Conservation (phyloP, 2,888 invertebrate species). For the Pheosia gnoma region DNA sequence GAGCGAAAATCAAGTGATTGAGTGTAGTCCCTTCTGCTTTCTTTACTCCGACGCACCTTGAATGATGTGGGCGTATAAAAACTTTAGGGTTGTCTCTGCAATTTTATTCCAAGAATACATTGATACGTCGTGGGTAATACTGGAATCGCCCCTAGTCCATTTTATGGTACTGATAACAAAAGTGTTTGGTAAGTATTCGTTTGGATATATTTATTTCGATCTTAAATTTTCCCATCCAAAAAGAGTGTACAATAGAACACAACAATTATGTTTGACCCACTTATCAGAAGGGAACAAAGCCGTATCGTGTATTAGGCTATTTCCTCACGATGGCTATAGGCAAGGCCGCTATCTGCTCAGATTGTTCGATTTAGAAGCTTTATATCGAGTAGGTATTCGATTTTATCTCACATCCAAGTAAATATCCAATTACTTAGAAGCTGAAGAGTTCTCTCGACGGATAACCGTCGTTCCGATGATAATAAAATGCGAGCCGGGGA, state of each 20-base stretch:
- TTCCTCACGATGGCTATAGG: slow-evolving; percentile 34
- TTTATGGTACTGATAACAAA: too few species aligned
- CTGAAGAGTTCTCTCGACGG: slow-evolving; percentile 46
- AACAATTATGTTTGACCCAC: slow-evolving; percentile 32
- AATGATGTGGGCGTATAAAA: not conserved
- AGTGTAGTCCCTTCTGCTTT: slow-evolving; percentile 28
- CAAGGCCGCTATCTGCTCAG: slow-evolving; percentile 30
- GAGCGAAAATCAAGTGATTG: slow-evolving; percentile 43
- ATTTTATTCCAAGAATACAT: too few species aligned
- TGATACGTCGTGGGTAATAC: too few species aligned
- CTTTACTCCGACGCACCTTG: slow-evolving; percentile 27
- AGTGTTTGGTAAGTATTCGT: too few species aligned
- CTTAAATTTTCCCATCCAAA: not conserved
- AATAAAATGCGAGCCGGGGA: slow-evolving; percentile 44
- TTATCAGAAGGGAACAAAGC: slow-evolving; percentile 36
- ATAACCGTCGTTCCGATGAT: slow-evolving; percentile 48
- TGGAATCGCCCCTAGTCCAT: too few species aligned
- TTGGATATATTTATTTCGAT: too few species aligned
- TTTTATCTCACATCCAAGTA: slow-evolving; percentile 64
- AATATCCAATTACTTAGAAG: slow-evolving; percentile 75
- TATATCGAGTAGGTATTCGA: slow-evolving; percentile 51
- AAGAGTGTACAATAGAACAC: slow-evolving; percentile 13
- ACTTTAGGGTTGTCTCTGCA: not conserved
- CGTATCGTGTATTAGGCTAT: slow-evolving; percentile 27
- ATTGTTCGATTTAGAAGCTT: slow-evolving; percentile 56